Evolutionary conservation across 2,888 invertebrate species (phyloP), one percentile per base, ranked within the genome.

Genomic region (Melanophora roralis): DNA sequence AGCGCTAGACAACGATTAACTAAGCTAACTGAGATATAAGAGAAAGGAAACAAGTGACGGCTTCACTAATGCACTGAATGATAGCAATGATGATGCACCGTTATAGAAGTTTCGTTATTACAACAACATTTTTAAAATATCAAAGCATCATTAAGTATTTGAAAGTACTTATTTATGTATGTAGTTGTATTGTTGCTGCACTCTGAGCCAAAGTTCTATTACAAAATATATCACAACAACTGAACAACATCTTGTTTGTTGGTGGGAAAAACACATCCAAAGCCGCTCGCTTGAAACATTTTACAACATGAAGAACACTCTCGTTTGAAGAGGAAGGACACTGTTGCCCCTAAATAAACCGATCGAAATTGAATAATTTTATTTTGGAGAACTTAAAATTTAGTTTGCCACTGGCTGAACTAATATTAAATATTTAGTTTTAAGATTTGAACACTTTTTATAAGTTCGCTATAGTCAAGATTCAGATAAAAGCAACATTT

Each of bases 201-300:
- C 9, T 16, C 38, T 55, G 59, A 59, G 59, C 65, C 51, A 74
- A 65, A 74, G 65, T 74, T 74, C 74, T 74, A 43, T 74, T 74
- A 9, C 32, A 43, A 55, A 57, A 64, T 49, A 21, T 49, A 38
- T 14, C 19, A 21, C 36, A n/a, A 57, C 19, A 45, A 38, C 21
- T 16, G 6, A 38, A 5, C 27, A 6, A 3, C 3, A 5, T 27
- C 3, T 27, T 27, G 6, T 5, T 27, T 5, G 6, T 6, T 3
- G 27, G 27, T 27, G 27, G n/a, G n/a, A n/a, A n/a, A n/a, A n/a
- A n/a, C n/a, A n/a, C n/a, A n/a, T n/a, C n/a, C n/a, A n/a, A n/a
- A n/a, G n/a, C n/a, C n/a, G n/a, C n/a, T n/a, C n/a, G n/a, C n/a
- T n/a, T n/a, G n/a, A n/a, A n/a, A n/a, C n/a, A n/a, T n/a, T n/a